phyloP scores from a whole-genome alignment of 2,113 vertebrate species.

The Sorex araneus region DNA sequence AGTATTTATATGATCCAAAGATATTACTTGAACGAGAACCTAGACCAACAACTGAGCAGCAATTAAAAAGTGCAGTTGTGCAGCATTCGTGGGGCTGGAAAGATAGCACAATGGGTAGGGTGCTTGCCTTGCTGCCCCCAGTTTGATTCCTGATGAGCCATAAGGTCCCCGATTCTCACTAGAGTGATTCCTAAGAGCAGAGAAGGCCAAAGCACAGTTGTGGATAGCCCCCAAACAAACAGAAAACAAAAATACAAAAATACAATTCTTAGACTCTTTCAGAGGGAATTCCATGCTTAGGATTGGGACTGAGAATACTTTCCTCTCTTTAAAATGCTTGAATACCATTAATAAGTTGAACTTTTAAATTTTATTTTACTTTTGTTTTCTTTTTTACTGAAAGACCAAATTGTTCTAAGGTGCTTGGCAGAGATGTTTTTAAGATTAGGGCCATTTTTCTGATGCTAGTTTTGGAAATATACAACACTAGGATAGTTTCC shows the following conservation, averaged over 20 bases:
- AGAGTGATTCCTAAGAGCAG: too few species aligned
- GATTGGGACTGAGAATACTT: not conserved
- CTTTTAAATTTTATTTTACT: not conserved
- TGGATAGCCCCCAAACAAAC: too few species aligned
- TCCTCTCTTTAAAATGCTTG: not conserved
- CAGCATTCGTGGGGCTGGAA: too few species aligned
- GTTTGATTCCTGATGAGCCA: too few species aligned
- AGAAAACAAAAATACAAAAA: too few species aligned
- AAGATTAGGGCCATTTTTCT: not conserved
- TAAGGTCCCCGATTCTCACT: too few species aligned
- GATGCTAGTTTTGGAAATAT: conserved; percentile 31
- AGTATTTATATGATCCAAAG: not conserved
- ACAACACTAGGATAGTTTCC: not conserved
- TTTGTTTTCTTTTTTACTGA: not conserved
- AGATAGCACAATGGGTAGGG: too few species aligned
- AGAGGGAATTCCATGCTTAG: not conserved
- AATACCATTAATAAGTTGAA: not conserved
- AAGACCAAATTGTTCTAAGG: not conserved
- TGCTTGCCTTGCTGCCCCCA: too few species aligned
- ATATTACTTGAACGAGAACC: not conserved
- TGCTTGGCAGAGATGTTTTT: conserved; percentile 21
- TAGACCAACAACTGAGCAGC: not conserved
- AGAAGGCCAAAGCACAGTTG: too few species aligned
- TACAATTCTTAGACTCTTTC: not conserved
- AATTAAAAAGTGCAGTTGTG: not conserved